Conservation (phyloP, 2,888 invertebrate species). For the Encarsia formosa region DNA sequence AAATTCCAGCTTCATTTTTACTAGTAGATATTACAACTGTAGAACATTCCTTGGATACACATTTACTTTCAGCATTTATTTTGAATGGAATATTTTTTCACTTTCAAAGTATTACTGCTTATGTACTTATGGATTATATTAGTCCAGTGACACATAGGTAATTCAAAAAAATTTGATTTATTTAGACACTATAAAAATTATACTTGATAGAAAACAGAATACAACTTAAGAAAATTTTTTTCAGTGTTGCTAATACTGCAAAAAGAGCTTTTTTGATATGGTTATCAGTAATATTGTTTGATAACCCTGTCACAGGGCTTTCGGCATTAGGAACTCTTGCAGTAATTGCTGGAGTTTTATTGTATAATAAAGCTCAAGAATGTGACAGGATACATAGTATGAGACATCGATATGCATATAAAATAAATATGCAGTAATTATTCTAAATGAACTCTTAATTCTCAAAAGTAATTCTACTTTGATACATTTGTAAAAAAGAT, state of each 20-base stretch:
- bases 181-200: background rate
- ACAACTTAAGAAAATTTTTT: conserved; percentile 26
- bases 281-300: conserved; percentile 70
- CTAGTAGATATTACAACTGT: conserved; percentile 61
- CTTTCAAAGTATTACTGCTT: conserved; percentile 75
- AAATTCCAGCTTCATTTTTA: conserved; percentile 66
- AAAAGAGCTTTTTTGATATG: conserved; percentile 76
- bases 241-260: conserved; percentile 74
- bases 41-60: conserved; percentile 53
- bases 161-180: conserved; percentile 22
- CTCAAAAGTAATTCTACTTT: too few species aligned
- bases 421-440: conserved; percentile 45
- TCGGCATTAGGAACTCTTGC: conserved; percentile 69
- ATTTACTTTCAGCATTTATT: conserved; percentile 58
- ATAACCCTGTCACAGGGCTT: conserved; percentile 68
- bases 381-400: conserved; percentile 52
- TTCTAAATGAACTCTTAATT: too few species aligned
- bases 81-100: conserved; percentile 74
- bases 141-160: conserved; percentile 77
- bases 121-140: conserved; percentile 75
- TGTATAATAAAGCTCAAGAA: conserved; percentile 70
- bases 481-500: too few species aligned
- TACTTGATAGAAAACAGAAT: background rate
- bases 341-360: conserved; percentile 68
- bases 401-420: conserved; percentile 39